These are phyloP conservation scores for Andrena flavipes DNA, from an alignment of 2,888 invertebrate species.

Conservation along the genomic window DNA sequence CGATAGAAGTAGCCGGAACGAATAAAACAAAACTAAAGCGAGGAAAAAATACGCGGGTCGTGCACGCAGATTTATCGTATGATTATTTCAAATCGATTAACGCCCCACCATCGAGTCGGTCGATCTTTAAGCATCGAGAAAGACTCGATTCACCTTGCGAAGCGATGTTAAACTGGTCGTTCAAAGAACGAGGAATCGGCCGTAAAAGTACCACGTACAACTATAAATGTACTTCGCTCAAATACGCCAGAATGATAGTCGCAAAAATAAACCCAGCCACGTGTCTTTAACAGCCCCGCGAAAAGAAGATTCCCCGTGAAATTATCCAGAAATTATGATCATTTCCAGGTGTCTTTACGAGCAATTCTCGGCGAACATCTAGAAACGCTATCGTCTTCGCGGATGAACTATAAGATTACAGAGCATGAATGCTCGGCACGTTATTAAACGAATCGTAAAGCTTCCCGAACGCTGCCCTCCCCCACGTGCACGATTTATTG, in stretches of 20 bases:
- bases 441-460: slow-evolving; percentile 46
- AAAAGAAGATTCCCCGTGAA: not conserved
- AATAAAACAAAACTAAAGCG: slow-evolving; percentile 8
- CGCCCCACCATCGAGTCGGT: slow-evolving; percentile 2
- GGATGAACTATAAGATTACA: slow-evolving; percentile 2
- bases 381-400: not conserved
- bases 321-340: slow-evolving; percentile 45
- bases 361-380: slow-evolving; percentile 11
- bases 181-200: slow-evolving; percentile 18
- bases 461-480: not conserved
- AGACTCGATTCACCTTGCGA: slow-evolving; percentile 7
- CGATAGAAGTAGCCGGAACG: slow-evolving; percentile 26
- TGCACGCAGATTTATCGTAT: not conserved
- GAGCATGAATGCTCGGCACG: slow-evolving; percentile 11
- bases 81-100: slow-evolving; percentile 28
- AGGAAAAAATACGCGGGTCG: not conserved
- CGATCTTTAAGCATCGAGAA: slow-evolving; percentile 16
- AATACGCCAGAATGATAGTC: too few relatives aligned
- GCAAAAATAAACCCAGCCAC: not conserved
- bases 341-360: slow-evolving; percentile 35
- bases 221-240: not conserved
- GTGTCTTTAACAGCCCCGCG: not conserved
- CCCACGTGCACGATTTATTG: slow-evolving; percentile 29
- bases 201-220: not conserved
- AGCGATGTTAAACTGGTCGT: slow-evolving; percentile 32